These are phyloP conservation scores for Drosophila engyochracea DNA, from an alignment of 2,888 invertebrate species.

Conservation along the genomic window DNA sequence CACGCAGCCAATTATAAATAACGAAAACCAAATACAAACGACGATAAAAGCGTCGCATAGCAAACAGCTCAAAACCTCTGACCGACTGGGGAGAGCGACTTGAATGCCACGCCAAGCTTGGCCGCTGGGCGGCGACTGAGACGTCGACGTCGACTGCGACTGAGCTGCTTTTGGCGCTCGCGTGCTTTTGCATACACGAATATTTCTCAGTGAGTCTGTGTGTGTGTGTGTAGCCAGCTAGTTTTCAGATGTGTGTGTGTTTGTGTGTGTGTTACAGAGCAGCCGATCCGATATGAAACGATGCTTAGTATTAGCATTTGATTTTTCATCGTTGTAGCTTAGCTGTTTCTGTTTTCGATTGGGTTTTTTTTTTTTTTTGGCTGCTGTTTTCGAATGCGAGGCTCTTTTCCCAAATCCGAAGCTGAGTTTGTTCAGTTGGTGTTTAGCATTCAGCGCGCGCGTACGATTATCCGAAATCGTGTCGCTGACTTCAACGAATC, in stretches of 20 bases:
- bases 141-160: conserved; percentile 11
- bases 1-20: conserved; percentile 45
- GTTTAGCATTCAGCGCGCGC: conserved; percentile 78
- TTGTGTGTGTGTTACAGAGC: conserved; percentile 46
- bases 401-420: conserved; percentile 73
- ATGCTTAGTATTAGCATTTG: conserved; percentile 36
- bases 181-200: conserved; percentile 46
- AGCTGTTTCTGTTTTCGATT: conserved; percentile 59
- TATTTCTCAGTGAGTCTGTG: background rate
- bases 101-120: conserved; percentile 18
- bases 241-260: conserved; percentile 51
- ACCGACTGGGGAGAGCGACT: conserved; percentile 40
- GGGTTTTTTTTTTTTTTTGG: conserved; percentile 39
- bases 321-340: conserved; percentile 28
- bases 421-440: conserved; percentile 76
- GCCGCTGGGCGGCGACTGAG: conserved; percentile 15
- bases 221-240: conserved; percentile 31
- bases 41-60: conserved; percentile 53
- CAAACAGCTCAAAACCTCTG: conserved; percentile 60
- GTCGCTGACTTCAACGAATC: conserved; percentile 21
- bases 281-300: conserved; percentile 50
- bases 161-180: conserved; percentile 15
- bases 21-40: conserved; percentile 21
- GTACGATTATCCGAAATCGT: conserved; percentile 47
- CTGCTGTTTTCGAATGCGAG: conserved; percentile 49